Conservation (phyloP, 2,113 vertebrate species). For the Passer montanus region DNA sequence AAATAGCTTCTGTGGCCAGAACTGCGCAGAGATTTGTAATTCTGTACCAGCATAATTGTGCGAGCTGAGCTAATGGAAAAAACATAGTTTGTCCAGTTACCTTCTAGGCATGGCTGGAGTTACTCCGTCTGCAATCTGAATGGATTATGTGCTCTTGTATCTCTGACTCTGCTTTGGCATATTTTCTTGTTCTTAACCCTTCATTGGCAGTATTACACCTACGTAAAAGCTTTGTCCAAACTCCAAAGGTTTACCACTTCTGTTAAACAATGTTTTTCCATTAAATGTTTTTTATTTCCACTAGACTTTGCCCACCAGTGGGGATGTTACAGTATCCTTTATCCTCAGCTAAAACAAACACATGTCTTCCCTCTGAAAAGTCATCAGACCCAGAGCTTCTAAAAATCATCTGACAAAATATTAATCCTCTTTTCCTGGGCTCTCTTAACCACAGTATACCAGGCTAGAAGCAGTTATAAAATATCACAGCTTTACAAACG, state of each 20-base stretch:
- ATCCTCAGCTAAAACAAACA: not conserved
- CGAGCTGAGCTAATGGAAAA: slow-evolving; percentile 55
- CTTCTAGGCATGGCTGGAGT: slow-evolving; percentile 54
- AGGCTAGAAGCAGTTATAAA: not conserved
- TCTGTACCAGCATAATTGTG: slow-evolving; percentile 25
- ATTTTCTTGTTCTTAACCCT: slow-evolving; percentile 43
- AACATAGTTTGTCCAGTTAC: slow-evolving; percentile 13
- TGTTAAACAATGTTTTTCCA: not conserved
- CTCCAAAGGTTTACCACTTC: not conserved
- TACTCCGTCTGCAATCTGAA: not conserved
- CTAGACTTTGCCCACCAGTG: not conserved
- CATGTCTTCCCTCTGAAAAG: not conserved
- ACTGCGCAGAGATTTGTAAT: slow-evolving; percentile 37
- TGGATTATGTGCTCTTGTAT: slow-evolving; percentile 5
- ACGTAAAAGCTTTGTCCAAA: not conserved
- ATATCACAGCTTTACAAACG: not conserved
- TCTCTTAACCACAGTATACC: not conserved
- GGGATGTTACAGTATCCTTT: not conserved
- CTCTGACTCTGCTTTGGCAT: slow-evolving; percentile 1
- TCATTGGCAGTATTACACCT: not conserved
- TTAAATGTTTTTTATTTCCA: not conserved
- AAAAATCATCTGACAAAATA: not conserved
- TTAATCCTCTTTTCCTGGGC: not conserved
- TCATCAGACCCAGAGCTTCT: not conserved
- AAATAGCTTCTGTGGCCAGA: slow-evolving; percentile 52